Base-by-base conservation (phyloP, 2,888 invertebrate genomes). In the Rhaphigaster nebulosa region DNA sequence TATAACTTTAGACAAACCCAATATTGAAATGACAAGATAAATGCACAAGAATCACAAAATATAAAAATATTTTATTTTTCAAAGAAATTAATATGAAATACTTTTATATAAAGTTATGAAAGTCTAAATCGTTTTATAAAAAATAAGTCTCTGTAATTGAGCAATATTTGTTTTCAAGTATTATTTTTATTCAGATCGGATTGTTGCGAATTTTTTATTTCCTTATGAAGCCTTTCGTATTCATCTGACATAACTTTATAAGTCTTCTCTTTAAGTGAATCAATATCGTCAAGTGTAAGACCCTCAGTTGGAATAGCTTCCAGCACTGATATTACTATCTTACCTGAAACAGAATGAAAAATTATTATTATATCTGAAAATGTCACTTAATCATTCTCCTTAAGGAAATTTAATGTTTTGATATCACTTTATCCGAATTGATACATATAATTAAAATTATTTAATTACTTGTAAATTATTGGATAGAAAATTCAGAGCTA, bases 261-360 rank as follows among this genome's bases (percentile, higher is more conserved):
- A 0, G 96, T 96, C 92, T 95, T 94, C 90, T 96, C 95, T 93
- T 97, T 96, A 23, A 97, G 94, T 41, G 94, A 94, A 91, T 96
- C 96, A 91, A 97, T 94, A 93, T 97, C 96, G 89, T 95, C 94
- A 90, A 95, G 94, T 88, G 95, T 96, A 94, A 97, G 94, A 13
- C 97, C 96, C 93, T 95, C 95, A 0, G 97, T 97, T 80, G 96
- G 94, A 92, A 97, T 96, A 18, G 97, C 96, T 89, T 97, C 96
- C 92, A 97, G 94, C 65, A 96, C 95, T 89, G 97, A 96, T 87
- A 97, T 95, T 52, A 97, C 95, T 76, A 97, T 87, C 91, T 90
- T 90, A 50, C 92, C 92, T 92, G 90, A 54, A 92, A 91, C 56
- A 89, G 29, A 6, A 60, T 38, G 29, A 50, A 89, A 29, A 41